Conservation (phyloP, 1,140 invertebrate species). For the Trachymyrmex cornetzi region DNA sequence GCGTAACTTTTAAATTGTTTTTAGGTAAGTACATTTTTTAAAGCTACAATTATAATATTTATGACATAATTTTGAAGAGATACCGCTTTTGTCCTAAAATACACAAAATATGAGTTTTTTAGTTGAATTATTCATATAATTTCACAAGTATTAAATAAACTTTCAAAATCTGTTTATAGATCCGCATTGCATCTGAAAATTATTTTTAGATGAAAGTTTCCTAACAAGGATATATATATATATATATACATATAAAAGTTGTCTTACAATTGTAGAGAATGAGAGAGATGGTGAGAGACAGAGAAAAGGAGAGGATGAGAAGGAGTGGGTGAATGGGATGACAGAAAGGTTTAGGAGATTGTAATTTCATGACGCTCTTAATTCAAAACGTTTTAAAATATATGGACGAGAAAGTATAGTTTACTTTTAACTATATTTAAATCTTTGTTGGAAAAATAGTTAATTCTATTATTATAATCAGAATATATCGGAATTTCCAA, state of each 20-base stretch:
- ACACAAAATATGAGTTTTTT: background rate
- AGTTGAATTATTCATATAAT: background rate
- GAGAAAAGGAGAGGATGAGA: too few species aligned
- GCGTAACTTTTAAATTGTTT: background rate
- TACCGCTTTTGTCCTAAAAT: background rate
- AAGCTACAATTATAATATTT: background rate
- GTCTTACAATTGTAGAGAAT: too few species aligned
- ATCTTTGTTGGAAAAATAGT: background rate
- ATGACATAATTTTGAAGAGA: background rate
- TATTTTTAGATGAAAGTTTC: background rate
- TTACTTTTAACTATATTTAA: background rate
- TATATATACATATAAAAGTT: too few species aligned
- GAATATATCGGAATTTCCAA: background rate
- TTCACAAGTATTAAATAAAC: background rate
- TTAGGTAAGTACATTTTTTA: background rate
- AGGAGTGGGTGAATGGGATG: too few species aligned
- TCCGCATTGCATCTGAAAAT: background rate
- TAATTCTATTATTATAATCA: background rate
- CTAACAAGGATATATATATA: background rate
- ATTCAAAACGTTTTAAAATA: slow-evolving; percentile 13
- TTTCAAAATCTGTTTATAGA: background rate
- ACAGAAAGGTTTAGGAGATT: too few species aligned
- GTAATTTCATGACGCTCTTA: background rate
- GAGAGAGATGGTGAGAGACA: too few species aligned
- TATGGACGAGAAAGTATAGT: background rate